Base-by-base conservation (phyloP, 1,140 invertebrate species). In the Achroia grisella region DNA sequence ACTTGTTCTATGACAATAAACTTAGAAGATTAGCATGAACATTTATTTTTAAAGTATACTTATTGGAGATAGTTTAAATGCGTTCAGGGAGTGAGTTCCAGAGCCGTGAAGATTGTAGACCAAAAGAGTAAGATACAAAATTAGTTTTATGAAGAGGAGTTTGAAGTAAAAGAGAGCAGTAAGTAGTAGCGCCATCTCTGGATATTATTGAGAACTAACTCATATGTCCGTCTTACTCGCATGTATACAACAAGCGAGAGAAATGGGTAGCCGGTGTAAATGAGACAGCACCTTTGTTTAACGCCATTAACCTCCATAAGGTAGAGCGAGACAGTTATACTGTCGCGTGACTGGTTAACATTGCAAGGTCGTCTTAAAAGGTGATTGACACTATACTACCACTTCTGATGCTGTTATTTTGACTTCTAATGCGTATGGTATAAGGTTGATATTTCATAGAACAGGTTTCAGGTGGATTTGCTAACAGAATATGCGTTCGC, bases 301-400 rank as follows among this genome's bases (percentile, higher is more conserved):
- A 36, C 8, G 1, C 40, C 42, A 28, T n/a, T n/a, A n/a, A 30
- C 30, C 51, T 48, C 46, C 33, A 23, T 17, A 23, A 33, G 37
- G 14, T 39, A 48, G 44, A 56, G 12, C 30, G 48, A 44, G 52
- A 58, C 36, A 46, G 33, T 32, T 48, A 48, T 23, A 39, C n/a
- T 12, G 10, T 40, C 10, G 45, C 48, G 53, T 58, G 59, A 76
- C 75, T 57, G 61, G 73, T 77, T 77, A 77, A 63, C 78, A 82
- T 82, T 82, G 78, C 78, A 82, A 82, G 78, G 78, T 70, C 78
- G 78, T 71, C 52, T 35, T 42, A 39, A 42, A 58, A 59, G 76
- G 75, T 80, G 64, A 78, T 36, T 70, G 72, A 76, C 74, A 69
- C 54, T 43, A 15, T 32, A 31, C 30, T 8, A 5, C 30, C 13